Evolutionary conservation across 2,888 invertebrate species (phyloP), one percentile per base, ranked within the genome.

Genomic region (Sylvicola cinctus): DNA sequence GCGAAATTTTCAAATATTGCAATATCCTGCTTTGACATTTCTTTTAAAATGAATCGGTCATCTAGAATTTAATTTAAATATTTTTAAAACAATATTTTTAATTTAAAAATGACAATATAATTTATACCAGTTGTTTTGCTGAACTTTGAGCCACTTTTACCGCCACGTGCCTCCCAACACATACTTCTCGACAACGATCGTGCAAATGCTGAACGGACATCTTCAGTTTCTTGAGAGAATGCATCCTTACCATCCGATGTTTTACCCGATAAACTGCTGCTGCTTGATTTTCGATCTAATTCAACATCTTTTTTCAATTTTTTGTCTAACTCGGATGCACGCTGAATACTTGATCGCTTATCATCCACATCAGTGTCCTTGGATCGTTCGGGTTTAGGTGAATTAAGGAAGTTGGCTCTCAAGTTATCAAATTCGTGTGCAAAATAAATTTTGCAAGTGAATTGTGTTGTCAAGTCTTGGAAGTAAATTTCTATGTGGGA

Each of bases 71-170:
- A 41, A 39, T 16, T 38, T 34, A 36, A 42, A 27, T 13, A n/a
- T n/a, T n/a, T n/a, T n/a, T n/a, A n/a, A n/a, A n/a, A n/a, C n/a
- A n/a, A n/a, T n/a, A n/a, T 20, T 31, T 32, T 33, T 16, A 29
- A 13, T 8, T 15, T 5, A 8, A 8, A 8, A 28, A 13, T 20
- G 4, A 20, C 20, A 31, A 20, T 29, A 7, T 33, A 29, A 20
- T 16, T 30, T 35, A 38, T 49, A 76, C 80, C 87, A 55, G 72
- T 68, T 27, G 90, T 93, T 63, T 95, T 95, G 50, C 85, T 83
- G 62, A 98, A 98, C 23, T 79, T 73, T 6, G 91, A 93, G 1
- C 96, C 96, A 1, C 95, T 95, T 59, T 98, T 98, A 23, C 98
- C 98, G 4, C 96, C 98, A 42, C 79, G 67, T 1, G 96, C 91